Percentiles rank a stretch among this genome's conserved stretches.
phyloP scores from a whole-genome alignment of 1,140 invertebrate genomes.

The Amyelois transitella region DNA sequence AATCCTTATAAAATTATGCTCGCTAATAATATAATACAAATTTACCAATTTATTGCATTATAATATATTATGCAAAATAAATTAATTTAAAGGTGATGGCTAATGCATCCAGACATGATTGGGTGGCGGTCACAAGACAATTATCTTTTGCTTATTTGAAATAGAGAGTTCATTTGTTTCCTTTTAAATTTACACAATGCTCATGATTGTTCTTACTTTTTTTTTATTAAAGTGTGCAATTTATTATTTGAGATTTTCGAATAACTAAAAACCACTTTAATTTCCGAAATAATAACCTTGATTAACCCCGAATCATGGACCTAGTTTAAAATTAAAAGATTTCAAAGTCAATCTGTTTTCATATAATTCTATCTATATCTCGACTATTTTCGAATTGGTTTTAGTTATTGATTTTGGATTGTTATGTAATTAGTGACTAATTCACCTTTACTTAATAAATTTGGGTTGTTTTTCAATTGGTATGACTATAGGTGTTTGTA shows the following conservation, averaged over 20 bases:
- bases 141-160: neutral
- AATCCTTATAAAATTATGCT: no score
- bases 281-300: no score
- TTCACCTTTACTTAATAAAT: neutral
- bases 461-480: neutral
- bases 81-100: neutral
- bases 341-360: no score
- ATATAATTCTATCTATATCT: no score
- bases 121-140: neutral
- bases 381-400: no score
- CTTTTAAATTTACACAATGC: no score
- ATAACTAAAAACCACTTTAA: no score
- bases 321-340: no score
- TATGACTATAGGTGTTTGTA: slow-evolving; percentile 15
- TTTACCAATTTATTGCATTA: no score
- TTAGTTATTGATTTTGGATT: neutral
- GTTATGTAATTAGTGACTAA: neutral
- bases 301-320: no score
- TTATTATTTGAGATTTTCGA: neutral
- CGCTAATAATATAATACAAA: no score
- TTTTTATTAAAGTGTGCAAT: neutral
- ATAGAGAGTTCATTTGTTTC: no score
- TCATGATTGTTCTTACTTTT: neutral
- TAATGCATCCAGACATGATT: neutral
- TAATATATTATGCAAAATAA: neutral